Conservation (phyloP, 2,888 invertebrate species). For the Chymomyza fuscimana region DNA sequence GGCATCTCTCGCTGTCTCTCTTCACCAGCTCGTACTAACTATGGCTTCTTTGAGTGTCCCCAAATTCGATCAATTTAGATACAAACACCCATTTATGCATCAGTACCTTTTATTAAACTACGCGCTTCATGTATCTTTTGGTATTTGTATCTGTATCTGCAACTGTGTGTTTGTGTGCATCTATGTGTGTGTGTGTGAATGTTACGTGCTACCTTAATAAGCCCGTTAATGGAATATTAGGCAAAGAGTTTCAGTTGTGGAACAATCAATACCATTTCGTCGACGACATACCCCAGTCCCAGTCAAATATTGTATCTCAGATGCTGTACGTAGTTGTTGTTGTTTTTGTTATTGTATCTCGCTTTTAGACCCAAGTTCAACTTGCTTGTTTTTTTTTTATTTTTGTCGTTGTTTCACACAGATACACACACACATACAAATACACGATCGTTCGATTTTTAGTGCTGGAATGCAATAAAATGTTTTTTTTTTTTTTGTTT, state of each 20-base stretch:
- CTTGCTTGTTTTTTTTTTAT: background rate
- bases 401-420: slow-evolving; percentile 12
- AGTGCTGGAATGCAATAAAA: slow-evolving; percentile 75
- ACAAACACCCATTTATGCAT: slow-evolving; percentile 75
- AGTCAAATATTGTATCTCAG: slow-evolving; percentile 19
- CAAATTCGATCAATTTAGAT: slow-evolving; percentile 75
- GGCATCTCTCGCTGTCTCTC: slow-evolving; percentile 37
- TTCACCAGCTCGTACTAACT: background rate
- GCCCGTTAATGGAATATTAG: slow-evolving; percentile 74
- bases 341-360: slow-evolving; percentile 19
- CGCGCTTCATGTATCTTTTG: slow-evolving; percentile 8
- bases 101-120: slow-evolving; percentile 75
- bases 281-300: slow-evolving; percentile 50
- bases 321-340: slow-evolving; percentile 17
- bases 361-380: slow-evolving; percentile 20
- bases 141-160: slow-evolving; percentile 6
- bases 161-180: slow-evolving; percentile 2
- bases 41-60: slow-evolving; percentile 58
- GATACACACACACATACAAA: background rate
- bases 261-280: slow-evolving; percentile 57
- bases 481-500: slow-evolving; percentile 47
- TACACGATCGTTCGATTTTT: slow-evolving; percentile 68
- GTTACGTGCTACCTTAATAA: slow-evolving; percentile 71
- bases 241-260: slow-evolving; percentile 66
- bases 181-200: slow-evolving; percentile 36